phyloP scores from a whole-genome alignment of 1,140 invertebrate species.

The Microplitis mediator region DNA sequence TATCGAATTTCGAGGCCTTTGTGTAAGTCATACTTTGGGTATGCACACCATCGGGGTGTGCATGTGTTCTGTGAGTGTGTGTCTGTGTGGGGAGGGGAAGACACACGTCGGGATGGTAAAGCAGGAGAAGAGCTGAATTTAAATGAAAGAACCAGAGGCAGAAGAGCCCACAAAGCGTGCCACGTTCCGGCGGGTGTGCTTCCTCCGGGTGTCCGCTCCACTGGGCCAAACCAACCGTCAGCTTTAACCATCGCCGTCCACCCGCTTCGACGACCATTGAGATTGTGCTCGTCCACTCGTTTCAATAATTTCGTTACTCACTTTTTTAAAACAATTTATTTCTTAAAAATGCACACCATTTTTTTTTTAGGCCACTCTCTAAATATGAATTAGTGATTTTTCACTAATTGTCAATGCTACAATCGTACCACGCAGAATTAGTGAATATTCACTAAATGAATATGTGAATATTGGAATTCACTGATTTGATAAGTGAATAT shows the following conservation, averaged over 20 bases:
- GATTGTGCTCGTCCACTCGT: slow-evolving; percentile 45
- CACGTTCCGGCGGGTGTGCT: slow-evolving; percentile 61
- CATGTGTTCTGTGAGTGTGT: not conserved
- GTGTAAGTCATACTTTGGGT: not conserved
- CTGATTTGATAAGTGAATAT: too few species aligned
- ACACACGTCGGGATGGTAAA: slow-evolving; percentile 13
- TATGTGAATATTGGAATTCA: too few species aligned
- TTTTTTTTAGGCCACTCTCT: too few species aligned
- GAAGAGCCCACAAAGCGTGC: slow-evolving; percentile 58
- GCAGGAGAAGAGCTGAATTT: slow-evolving; percentile 31
- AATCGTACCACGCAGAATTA: too few species aligned
- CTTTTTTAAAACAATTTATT: not conserved
- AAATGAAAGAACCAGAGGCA: slow-evolving; percentile 14
- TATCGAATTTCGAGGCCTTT: slow-evolving; percentile 12
- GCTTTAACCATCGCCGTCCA: slow-evolving; percentile 40
- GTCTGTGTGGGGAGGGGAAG: not conserved
- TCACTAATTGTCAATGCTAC: too few species aligned
- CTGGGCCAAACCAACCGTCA: slow-evolving; percentile 61
- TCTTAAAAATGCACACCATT: too few species aligned
- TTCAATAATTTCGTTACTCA: slow-evolving; percentile 7
- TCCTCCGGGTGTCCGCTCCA: slow-evolving; percentile 64
- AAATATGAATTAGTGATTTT: too few species aligned
- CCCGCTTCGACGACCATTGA: slow-evolving; percentile 45
- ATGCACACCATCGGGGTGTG: not conserved
- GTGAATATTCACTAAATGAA: too few species aligned